Evolutionary conservation across 2,888 invertebrate genomes (phyloP), one percentile per base, ranked within the genome.

Genomic region (Coleophora flavipennella): DNA sequence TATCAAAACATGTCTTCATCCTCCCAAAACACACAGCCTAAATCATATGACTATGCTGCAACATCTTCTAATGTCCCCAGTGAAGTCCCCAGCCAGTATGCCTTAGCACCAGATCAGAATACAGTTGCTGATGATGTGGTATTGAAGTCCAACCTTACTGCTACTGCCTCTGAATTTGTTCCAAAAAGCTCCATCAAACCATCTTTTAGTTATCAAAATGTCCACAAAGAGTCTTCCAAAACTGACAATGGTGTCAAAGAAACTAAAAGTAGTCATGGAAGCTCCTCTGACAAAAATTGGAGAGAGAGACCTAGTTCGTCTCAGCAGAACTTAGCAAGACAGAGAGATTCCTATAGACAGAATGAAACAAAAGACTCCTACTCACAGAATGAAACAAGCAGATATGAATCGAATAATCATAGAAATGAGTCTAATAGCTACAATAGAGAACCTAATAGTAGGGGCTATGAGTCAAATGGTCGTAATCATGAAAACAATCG

Each of bases 81-180:
- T 53, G 60, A 56, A 35, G 66, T 66, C 35, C 35, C 53, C 11
- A 29, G n/a, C 10, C n/a, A 10, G 4, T 11, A 10, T 10, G 10
- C 11, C 4, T n/a, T 4, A 4, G n/a, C 29, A 9, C 39, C 58
- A 39, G 62, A 65, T n/a, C 43, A 62, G 31, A 59, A 46, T 54
- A 49, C 54, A 34, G 72, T 64, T 47, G 46, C 64, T 33, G 73
- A 65, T 59, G 70, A 75, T 37, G 55, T 77, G 52, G 67, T 76
- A 45, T 62, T 71, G 37, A 77, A 75, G 49, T 88, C 88, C 29
- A 87, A 83, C 51, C 68, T 88, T 32, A 87, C 87, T 40, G 70
- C 87, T 10, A 86, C 85, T 33, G 88, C 88, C 13, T 81, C 70
- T 44, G 88, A 88, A 64, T 88, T 88, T 76, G 77, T 87, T 48